Percentiles rank a stretch among this genome's conserved stretches.
Evolutionary conservation across 1,140 invertebrate genomes (phyloP).

Genomic region (Lasioglossum baleicum): DNA sequence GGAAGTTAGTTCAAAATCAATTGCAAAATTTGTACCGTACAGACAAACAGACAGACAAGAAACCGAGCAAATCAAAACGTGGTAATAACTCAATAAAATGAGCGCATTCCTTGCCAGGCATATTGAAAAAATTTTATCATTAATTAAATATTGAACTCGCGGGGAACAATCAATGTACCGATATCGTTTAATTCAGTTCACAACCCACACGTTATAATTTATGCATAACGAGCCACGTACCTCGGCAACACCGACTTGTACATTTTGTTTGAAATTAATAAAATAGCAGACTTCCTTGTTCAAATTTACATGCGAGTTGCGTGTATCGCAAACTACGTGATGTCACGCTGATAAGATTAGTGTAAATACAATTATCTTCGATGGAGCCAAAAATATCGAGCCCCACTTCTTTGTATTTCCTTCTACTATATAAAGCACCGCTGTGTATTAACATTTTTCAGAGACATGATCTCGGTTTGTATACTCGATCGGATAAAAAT

Average conservation of each 20-base stretch:
- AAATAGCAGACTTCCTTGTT: neutral
- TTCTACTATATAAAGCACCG: neutral
- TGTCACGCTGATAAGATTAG: conserved; percentile 3
- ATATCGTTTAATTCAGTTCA: too few relatives aligned
- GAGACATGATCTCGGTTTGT: neutral
- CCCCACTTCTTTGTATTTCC: too few relatives aligned
- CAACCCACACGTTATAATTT: neutral
- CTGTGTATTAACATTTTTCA: neutral
- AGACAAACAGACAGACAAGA: too few relatives aligned
- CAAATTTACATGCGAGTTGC: neutral
- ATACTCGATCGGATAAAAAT: neutral
- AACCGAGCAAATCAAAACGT: too few relatives aligned
- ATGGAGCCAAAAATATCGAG: neutral
- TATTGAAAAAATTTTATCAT: too few relatives aligned
- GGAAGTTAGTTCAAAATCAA: too few relatives aligned
- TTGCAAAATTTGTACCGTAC: too few relatives aligned
- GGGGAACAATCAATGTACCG: neutral
- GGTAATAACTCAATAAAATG: too few relatives aligned
- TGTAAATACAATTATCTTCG: neutral
- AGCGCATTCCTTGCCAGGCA: too few relatives aligned
- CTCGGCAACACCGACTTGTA: too few relatives aligned
- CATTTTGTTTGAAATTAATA: neutral
- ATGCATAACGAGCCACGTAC: too few relatives aligned
- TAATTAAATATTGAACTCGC: too few relatives aligned
- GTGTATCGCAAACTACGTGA: neutral